Conservation (phyloP, 2,113 vertebrate genomes). For the Psilopsiagon aymara region DNA sequence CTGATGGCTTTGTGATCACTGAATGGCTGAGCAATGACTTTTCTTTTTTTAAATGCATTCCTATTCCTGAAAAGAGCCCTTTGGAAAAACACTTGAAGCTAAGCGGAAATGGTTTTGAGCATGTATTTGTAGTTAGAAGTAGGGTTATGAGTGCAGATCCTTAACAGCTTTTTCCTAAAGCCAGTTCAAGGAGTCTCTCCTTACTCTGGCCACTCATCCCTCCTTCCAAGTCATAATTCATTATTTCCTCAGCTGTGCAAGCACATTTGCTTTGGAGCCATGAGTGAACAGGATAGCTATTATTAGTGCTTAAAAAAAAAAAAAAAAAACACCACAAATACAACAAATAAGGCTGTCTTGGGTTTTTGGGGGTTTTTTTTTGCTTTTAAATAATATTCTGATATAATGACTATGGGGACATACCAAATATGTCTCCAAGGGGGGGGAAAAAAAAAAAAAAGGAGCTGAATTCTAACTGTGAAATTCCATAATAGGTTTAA, state of each 20-base stretch:
- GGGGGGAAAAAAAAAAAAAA: neutral
- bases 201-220: neutral
- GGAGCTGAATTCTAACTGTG: neutral
- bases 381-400: neutral
- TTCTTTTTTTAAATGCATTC: neutral
- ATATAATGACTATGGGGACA: neutral
- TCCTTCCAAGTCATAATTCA: neutral
- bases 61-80: neutral
- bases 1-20: neutral
- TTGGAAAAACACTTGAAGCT: neutral
- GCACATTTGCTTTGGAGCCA: neutral
- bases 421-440: neutral
- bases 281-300: neutral
- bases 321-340: neutral
- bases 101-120: neutral
- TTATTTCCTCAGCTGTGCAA: neutral
- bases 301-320: neutral
- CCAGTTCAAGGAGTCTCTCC: neutral
- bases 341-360: neutral
- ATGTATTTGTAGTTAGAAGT: neutral
- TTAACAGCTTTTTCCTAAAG: neutral
- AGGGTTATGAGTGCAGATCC: neutral
- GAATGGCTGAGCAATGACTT: neutral
- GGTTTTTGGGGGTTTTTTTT: neutral
- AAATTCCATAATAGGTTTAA: slow-evolving; percentile 38